Evolutionary conservation across 2,888 invertebrate species (phyloP), one percentile per base, ranked within the genome.

Genomic region (Trissoscelio sp.): DNA sequence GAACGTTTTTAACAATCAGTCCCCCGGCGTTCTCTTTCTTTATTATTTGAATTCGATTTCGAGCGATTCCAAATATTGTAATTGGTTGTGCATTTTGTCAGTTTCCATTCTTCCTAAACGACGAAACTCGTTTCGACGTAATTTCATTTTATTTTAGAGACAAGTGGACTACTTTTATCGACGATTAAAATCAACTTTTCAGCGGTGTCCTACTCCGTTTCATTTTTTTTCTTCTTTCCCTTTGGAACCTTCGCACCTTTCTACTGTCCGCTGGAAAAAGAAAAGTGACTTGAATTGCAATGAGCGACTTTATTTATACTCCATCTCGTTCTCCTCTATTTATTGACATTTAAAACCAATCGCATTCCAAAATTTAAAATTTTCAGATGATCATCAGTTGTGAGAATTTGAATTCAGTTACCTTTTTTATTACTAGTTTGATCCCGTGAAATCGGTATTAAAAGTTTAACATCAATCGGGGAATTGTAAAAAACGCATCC

Each of bases 361-460:
- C 67, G 44, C 48, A 73, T 62, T 31, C 53, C 53, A 73, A 73
- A 72, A 73, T 73, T 51, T 34, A 39, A 62, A 62, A n/a, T n/a
- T n/a, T 48, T n/a, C 31, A 16, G 39, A 60, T 62, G 28, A 67
- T 67, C 55, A 67, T 67, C 55, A 44, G 55, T 44, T 55, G 31
- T 44, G 42, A 28, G 20, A 42, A 73, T 62, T 51, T 28, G 34
- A 62, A 28, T 51, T 44, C 44, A 28, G 9, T 39, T 58, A 37
- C 5, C 14, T 1, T 48, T 57, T 57, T 34, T 14, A 37, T 0
- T 48, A 60, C 60, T n/a, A n/a, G n/a, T 72, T 72, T 48, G 51
- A 69, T 55, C 22, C 55, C 60, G 11, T 69, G 57, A 42, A 62
- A 62, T 48, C 34, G 31, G 57, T 22, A 31, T 46, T 57, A 24